Percentiles rank a stretch among this genome's conserved stretches.
Evolutionary conservation across 2,797 vertebrate genomes (phyloP).

Genomic region (Trematomus bernacchii): DNA sequence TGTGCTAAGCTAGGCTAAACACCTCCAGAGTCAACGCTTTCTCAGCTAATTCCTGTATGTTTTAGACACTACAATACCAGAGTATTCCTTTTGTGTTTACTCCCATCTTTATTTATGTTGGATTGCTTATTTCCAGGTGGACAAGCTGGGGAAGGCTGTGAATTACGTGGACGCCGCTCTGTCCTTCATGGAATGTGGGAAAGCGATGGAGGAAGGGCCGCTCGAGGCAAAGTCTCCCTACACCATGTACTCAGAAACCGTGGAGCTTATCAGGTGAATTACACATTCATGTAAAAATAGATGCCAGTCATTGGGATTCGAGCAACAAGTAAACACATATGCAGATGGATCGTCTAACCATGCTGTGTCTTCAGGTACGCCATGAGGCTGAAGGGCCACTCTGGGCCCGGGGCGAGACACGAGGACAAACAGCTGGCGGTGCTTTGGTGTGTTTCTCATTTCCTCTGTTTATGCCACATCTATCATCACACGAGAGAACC

Average conservation of each 20-base stretch:
- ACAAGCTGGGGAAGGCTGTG: constrained; percentile 97
- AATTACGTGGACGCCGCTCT: constrained; percentile 97
- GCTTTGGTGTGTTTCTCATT: constrained; percentile 89
- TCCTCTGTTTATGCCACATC: constrained; percentile 62
- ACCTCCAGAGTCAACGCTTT: neutral
- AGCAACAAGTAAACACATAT: neutral
- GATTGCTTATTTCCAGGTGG: constrained; percentile 85
- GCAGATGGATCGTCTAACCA: constrained; percentile 28
- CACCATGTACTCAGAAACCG: constrained; percentile 98
- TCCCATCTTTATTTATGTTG: neutral
- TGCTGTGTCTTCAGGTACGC: constrained; percentile 90
- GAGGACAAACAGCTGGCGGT: constrained; percentile 98
- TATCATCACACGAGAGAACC: constrained; percentile 31
- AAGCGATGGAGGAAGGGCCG: constrained; percentile 98
- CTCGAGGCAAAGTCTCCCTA: constrained; percentile 98
- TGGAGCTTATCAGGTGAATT: constrained; percentile 96
- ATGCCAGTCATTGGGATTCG: neutral
- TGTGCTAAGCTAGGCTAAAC: neutral
- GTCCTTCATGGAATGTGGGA: constrained; percentile 98
- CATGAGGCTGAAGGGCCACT: constrained; percentile 97
- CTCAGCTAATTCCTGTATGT: neutral
- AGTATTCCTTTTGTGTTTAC: constrained; percentile 1
- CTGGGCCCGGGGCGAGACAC: constrained; percentile 90
- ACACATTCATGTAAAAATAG: neutral
- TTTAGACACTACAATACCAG: neutral